Evolutionary conservation across 2,888 invertebrate species (phyloP).

Genomic region (Silvanus unidentatus): DNA sequence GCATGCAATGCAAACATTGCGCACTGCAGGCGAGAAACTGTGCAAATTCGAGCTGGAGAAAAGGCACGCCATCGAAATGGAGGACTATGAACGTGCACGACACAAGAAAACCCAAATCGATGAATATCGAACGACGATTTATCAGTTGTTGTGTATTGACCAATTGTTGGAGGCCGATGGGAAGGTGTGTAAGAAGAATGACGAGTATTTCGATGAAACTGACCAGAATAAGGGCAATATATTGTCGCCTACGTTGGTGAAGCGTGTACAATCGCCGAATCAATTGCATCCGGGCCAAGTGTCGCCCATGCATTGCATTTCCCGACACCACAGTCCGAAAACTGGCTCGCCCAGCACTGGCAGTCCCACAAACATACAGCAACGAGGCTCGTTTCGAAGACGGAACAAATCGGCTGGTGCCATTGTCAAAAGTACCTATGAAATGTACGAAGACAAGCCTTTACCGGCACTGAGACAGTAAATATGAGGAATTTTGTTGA

Average conservation of each 20-base stretch:
- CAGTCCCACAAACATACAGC: slow-evolving; percentile 51
- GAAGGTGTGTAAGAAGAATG: slow-evolving; percentile 56
- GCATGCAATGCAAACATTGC: slow-evolving; percentile 74
- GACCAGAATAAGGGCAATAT: slow-evolving; percentile 37
- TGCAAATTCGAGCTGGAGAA: slow-evolving; percentile 90
- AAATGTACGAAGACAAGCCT: slow-evolving; percentile 81
- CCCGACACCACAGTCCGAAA: slow-evolving; percentile 49
- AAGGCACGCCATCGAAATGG: slow-evolving; percentile 82
- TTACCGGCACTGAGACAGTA: slow-evolving; percentile 82
- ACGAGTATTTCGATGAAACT: slow-evolving; percentile 54
- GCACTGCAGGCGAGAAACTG: slow-evolving; percentile 80
- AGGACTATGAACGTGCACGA: slow-evolving; percentile 88
- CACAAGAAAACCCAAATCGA: slow-evolving; percentile 86
- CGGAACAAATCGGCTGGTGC: slow-evolving; percentile 63
- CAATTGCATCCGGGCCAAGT: slow-evolving; percentile 45
- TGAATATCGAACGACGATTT: slow-evolving; percentile 70
- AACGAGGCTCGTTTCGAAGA: slow-evolving; percentile 52
- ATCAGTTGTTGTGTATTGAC: slow-evolving; percentile 67
- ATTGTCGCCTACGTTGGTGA: slow-evolving; percentile 38
- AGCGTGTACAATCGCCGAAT: slow-evolving; percentile 46
- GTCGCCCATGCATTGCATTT: slow-evolving; percentile 47
- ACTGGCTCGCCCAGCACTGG: slow-evolving; percentile 41
- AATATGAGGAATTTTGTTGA: too few relatives aligned
- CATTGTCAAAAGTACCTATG: slow-evolving; percentile 60
- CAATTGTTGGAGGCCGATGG: slow-evolving; percentile 75